Conservation (phyloP, 2,113 vertebrate genomes). For the Smithornis capensis region DNA sequence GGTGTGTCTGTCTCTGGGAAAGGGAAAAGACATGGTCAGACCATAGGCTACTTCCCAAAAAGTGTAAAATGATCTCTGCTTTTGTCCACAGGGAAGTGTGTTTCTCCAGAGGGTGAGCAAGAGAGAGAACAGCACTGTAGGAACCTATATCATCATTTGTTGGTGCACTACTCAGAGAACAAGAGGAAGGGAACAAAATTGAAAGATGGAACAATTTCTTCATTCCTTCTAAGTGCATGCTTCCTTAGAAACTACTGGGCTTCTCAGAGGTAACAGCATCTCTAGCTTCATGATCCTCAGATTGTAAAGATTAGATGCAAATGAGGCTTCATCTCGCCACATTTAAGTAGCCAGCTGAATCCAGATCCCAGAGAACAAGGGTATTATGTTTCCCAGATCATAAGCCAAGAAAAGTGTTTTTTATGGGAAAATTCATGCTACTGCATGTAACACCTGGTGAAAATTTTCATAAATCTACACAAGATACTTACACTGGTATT, state of each 20-base stretch:
- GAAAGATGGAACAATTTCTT: background rate
- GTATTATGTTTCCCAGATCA: background rate
- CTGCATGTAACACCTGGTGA: background rate
- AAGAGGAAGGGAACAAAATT: background rate
- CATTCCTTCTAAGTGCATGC: background rate
- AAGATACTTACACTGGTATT: background rate
- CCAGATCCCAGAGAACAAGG: background rate
- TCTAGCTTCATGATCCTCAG: background rate
- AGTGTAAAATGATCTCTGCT: background rate
- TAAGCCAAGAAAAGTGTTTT: background rate
- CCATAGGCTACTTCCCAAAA: background rate
- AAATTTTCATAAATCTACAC: background rate
- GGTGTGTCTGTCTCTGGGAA: background rate
- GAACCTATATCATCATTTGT: background rate
- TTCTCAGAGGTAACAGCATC: background rate
- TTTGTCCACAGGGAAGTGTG: accelerated
- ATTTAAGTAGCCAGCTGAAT: background rate
- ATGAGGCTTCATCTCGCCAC: background rate
- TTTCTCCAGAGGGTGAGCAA: background rate
- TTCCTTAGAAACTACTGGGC: background rate
- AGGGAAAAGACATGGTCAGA: background rate
- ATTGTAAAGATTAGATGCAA: background rate
- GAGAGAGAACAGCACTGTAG: background rate
- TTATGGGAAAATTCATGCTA: background rate
- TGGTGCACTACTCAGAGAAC: background rate